A percentile compares a stretch with the other conserved stretches of the same genome.
phyloP scores from a whole-genome alignment of 2,797 vertebrate genomes.

The Chanos chanos region DNA sequence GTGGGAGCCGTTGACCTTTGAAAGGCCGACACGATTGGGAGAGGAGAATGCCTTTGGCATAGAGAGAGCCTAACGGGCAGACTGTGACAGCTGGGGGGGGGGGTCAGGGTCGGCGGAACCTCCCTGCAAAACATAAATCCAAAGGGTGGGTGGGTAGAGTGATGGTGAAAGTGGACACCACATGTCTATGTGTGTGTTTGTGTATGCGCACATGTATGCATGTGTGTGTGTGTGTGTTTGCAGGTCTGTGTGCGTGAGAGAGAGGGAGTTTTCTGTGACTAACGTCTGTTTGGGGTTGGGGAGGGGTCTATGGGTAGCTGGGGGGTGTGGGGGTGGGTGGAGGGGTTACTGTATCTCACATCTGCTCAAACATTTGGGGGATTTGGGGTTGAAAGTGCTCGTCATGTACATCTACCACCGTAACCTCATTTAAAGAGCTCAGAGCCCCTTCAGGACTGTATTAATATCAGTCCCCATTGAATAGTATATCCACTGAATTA shows the following conservation, averaged over 20 bases:
- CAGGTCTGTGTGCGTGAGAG: not conserved
- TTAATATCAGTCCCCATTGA: too few relatives aligned
- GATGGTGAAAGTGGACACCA: not conserved
- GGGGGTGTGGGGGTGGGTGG: not conserved
- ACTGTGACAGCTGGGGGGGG: constrained; percentile 20
- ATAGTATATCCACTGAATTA: too few relatives aligned
- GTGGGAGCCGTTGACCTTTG: constrained; percentile 35
- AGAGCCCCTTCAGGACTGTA: too few relatives aligned
- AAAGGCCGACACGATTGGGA: constrained; percentile 20
- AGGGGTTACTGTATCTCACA: not conserved
- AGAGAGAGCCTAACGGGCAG: constrained; percentile 18
- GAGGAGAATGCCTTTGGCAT: not conserved
- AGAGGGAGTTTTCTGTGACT: not conserved
- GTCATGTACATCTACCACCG: too few relatives aligned
- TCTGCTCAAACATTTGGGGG: not conserved
- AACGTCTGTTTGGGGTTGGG: not conserved
- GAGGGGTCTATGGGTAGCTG: not conserved
- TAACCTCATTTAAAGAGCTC: too few relatives aligned
- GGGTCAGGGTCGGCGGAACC: too few relatives aligned
- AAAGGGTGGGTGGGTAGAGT: not conserved
- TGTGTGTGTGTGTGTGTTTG: not conserved
- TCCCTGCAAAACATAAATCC: constrained; percentile 18
- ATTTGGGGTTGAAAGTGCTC: too few relatives aligned
- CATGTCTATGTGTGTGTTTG: not conserved
- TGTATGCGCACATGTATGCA: constrained; percentile 8